phyloP scores from a whole-genome alignment of 2,113 vertebrate genomes.

The Poicephalus meyeri region DNA sequence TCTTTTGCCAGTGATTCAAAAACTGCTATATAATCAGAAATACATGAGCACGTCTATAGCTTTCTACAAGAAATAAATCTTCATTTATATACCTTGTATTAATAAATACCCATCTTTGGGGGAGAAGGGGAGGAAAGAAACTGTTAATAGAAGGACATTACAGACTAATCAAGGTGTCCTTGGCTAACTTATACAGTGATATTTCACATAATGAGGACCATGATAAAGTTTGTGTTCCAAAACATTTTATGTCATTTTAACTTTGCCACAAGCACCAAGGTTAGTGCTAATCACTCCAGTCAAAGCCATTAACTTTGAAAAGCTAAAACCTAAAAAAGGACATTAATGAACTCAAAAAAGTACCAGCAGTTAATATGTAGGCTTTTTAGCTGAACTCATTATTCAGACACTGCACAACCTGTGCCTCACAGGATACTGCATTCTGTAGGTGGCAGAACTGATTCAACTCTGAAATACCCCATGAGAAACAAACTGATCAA shows the following conservation, averaged over 20 bases:
- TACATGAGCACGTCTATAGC: not conserved
- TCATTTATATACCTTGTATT: conserved; percentile 27
- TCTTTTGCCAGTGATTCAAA: conserved; percentile 14
- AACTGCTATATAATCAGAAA: conserved; percentile 38
- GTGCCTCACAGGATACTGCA: not conserved
- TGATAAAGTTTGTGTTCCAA: conserved; percentile 47
- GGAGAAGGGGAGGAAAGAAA: not conserved
- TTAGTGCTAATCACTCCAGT: conserved; percentile 32
- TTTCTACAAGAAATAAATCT: conserved; percentile 43
- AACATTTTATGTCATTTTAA: conserved; percentile 35
- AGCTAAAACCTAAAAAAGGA: conserved; percentile 20
- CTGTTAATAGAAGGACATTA: not conserved
- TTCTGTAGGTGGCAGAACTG: not conserved
- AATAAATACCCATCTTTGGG: conserved; percentile 36
- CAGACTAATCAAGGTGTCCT: conserved; percentile 55
- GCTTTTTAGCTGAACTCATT: not conserved
- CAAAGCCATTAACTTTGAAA: conserved; percentile 39
- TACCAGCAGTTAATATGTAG: not conserved
- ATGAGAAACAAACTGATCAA: not conserved
- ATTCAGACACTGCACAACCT: not conserved
- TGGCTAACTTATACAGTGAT: not conserved
- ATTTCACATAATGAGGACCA: conserved; percentile 33
- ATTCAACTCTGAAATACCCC: not conserved
- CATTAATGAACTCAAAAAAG: not conserved
- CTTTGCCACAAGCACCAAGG: conserved; percentile 27